A percentile compares a stretch with the other conserved stretches of the same genome.
Evolutionary conservation across 1,140 invertebrate genomes (phyloP).

Genomic region (Venturia canescens): DNA sequence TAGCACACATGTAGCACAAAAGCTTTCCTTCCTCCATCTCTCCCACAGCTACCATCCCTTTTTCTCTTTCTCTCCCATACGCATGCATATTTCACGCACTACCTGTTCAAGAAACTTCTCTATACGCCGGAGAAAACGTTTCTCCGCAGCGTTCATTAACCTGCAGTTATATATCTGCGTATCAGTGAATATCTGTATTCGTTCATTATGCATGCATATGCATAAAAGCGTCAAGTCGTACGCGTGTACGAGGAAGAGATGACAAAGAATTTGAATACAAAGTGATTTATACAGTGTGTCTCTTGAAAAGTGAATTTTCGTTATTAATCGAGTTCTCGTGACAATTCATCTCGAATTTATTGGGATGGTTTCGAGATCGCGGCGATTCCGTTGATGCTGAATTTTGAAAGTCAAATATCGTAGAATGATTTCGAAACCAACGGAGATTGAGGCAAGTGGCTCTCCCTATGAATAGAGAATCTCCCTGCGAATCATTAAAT

Average conservation of each 20-base stretch:
- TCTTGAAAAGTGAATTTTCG: not conserved
- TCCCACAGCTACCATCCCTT: constrained; percentile 20
- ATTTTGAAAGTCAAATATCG: too few species aligned
- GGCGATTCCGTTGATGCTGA: too few species aligned
- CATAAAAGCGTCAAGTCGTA: not conserved
- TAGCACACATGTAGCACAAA: constrained; percentile 52
- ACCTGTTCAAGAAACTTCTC: constrained; percentile 33
- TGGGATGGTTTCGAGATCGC: not conserved
- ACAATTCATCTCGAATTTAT: not conserved
- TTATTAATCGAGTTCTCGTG: not conserved
- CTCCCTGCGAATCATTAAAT: too few species aligned
- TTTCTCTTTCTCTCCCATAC: not conserved
- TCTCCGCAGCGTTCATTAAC: constrained; percentile 17
- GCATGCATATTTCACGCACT: constrained; percentile 38
- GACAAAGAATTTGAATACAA: not conserved
- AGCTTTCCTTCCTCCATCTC: constrained; percentile 29
- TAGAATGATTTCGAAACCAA: too few species aligned
- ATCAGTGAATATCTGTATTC: constrained; percentile 24
- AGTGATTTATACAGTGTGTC: not conserved
- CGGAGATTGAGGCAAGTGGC: too few species aligned
- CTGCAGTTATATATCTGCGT: not conserved
- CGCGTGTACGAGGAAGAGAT: not conserved
- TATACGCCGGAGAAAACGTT: constrained; percentile 24
- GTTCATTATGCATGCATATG: not conserved
- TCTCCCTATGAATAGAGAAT: too few species aligned